These are phyloP conservation scores for Pandion haliaetus DNA, from an alignment of 2,113 vertebrate genomes.

Conservation along the genomic window DNA sequence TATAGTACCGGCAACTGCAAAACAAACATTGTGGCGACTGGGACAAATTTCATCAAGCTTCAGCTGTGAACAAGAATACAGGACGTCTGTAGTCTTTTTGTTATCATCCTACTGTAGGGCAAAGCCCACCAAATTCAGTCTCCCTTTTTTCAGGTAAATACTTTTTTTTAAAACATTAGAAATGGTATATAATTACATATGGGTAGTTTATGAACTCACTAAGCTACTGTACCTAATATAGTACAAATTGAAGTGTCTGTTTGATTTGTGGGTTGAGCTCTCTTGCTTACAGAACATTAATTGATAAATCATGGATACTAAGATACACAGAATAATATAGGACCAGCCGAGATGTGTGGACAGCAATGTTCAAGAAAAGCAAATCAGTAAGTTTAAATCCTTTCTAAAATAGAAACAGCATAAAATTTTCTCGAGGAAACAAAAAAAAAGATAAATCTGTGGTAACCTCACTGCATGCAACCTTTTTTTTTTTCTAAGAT, in stretches of 20 bases:
- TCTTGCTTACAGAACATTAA: not conserved
- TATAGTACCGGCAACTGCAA: not conserved
- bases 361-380: not conserved
- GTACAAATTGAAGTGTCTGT: not conserved
- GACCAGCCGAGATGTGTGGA: not conserved
- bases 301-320: not conserved
- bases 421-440: not conserved
- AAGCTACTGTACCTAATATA: not conserved
- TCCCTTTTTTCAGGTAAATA: not conserved
- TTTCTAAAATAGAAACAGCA: not conserved
- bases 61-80: not conserved
- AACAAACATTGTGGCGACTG: not conserved
- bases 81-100: not conserved
- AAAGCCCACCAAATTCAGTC: not conserved
- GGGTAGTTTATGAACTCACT: not conserved
- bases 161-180: not conserved
- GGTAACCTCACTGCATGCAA: not conserved
- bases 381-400: not conserved
- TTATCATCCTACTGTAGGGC: accelerated
- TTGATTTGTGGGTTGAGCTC: not conserved
- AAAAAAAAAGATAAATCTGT: not conserved
- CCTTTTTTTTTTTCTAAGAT: not conserved
- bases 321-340: not conserved
- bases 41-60: not conserved
- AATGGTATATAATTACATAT: not conserved